These are phyloP conservation scores for Oscheius myriophilus DNA, from an alignment of 2,888 invertebrate species.

Conservation along the genomic window DNA sequence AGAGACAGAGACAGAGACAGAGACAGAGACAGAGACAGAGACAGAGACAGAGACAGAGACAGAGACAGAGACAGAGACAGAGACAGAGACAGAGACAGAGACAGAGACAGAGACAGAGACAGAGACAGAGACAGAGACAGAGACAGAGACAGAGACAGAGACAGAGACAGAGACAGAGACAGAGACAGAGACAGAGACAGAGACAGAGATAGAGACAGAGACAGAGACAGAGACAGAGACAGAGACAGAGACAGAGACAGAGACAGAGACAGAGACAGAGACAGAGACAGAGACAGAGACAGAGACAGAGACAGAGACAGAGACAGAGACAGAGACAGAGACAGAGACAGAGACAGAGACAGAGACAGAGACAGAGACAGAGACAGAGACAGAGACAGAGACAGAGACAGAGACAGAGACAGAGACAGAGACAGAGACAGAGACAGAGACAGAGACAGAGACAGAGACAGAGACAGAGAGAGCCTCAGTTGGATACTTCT, in stretches of 20 bases:
- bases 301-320: not conserved
- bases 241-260: not conserved
- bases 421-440: too few species aligned
- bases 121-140: constrained; percentile 27
- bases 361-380: too few species aligned
- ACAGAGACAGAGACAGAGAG: too few species aligned
- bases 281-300: constrained; percentile 23
- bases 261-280: not conserved
- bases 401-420: too few species aligned
- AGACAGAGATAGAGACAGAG: constrained; percentile 27
- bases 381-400: not conserved
- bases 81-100: not conserved
- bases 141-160: constrained; percentile 15
- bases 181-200: constrained; percentile 23
- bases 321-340: too few species aligned
- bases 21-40: constrained; percentile 5
- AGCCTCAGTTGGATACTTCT: too few species aligned
- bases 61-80: constrained; percentile 4
- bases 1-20: constrained; percentile 15
- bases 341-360: too few species aligned
- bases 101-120: constrained; percentile 19
- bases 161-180: constrained; percentile 10
- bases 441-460: too few species aligned
- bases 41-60: constrained; percentile 18
- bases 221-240: not conserved